These are phyloP conservation scores for Cyprinodon variegatus DNA, from an alignment of 2,113 vertebrate genomes.

Conservation along the genomic window DNA sequence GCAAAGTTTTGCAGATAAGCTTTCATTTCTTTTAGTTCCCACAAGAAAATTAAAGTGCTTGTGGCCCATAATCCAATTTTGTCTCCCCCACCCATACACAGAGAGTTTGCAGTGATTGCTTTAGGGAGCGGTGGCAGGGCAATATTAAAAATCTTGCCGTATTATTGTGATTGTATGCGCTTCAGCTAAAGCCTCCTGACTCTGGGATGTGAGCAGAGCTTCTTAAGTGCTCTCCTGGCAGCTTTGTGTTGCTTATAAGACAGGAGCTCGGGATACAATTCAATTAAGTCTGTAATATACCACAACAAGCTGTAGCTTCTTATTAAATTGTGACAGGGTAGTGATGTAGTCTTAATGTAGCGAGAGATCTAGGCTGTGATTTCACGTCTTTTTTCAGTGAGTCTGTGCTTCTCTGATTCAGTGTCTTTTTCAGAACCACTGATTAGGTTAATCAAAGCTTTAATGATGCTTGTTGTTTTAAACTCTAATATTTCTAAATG, in stretches of 20 bases:
- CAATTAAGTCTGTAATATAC: constrained; percentile 68
- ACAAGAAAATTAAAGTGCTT: constrained; percentile 80
- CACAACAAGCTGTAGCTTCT: constrained; percentile 48
- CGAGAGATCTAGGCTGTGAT: neutral
- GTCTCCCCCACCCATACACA: constrained; percentile 46
- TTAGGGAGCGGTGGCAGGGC: constrained; percentile 74
- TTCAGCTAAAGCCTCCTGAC: constrained; percentile 62
- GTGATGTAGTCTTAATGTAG: constrained; percentile 27
- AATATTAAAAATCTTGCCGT: constrained; percentile 77
- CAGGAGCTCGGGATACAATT: constrained; percentile 70
- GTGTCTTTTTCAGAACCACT: neutral
- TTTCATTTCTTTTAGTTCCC: constrained; percentile 61
- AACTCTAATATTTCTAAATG: neutral
- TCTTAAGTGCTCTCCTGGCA: constrained; percentile 82
- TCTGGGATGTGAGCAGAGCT: constrained; percentile 52
- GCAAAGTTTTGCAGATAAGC: constrained; percentile 67
- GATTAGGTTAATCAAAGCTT: neutral
- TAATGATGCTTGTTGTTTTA: neutral
- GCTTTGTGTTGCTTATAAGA: constrained; percentile 72
- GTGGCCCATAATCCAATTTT: constrained; percentile 82
- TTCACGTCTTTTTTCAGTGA: neutral
- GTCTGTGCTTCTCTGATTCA: neutral
- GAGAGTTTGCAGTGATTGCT: constrained; percentile 74
- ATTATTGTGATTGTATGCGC: constrained; percentile 71
- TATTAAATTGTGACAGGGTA: constrained; percentile 50